phyloP scores from a whole-genome alignment of 2,888 invertebrate species.

The Oscheius sp. region DNA sequence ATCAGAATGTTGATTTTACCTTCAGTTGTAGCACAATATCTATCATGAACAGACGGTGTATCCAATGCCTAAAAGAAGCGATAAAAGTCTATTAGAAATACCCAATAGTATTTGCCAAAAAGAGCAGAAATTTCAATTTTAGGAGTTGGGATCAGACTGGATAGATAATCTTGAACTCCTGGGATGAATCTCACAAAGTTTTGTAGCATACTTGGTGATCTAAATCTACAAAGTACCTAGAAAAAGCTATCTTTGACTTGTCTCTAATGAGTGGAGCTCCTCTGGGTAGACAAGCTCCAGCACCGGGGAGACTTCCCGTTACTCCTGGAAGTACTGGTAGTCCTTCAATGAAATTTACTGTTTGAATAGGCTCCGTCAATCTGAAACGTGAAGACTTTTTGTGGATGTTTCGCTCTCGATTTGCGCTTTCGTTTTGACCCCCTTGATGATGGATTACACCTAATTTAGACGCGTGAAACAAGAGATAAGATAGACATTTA shows the following conservation, averaged over 20 bases:
- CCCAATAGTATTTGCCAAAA: conserved; percentile 60
- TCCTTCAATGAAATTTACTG: conserved; percentile 54
- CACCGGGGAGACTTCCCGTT: conserved; percentile 57
- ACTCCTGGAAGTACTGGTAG: conserved; percentile 60
- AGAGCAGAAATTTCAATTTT: conserved; percentile 48
- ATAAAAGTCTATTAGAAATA: conserved; percentile 18
- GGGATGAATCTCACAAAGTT: conserved; percentile 60
- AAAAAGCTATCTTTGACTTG: conserved; percentile 29
- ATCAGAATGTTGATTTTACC: conserved; percentile 25
- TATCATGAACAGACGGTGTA: conserved; percentile 58
- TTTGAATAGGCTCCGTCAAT: conserved; percentile 45
- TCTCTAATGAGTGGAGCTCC: conserved; percentile 54
- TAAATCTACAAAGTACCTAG: conserved; percentile 17
- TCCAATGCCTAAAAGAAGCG: conserved; percentile 50
- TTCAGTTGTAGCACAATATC: conserved; percentile 57
- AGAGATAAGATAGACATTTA: background rate
- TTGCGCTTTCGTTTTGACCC: conserved; percentile 20
- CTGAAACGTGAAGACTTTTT: conserved; percentile 32
- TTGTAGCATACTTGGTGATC: conserved; percentile 60
- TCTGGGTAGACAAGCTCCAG: conserved; percentile 58
- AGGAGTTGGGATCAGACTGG: conserved; percentile 53
- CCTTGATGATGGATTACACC: conserved; percentile 19
- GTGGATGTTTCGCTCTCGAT: conserved; percentile 10
- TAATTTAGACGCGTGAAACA: conserved; percentile 9
- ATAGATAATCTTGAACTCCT: conserved; percentile 59